phyloP scores from a whole-genome alignment of 2,797 vertebrate species.

The Phoxinus dragarum region DNA sequence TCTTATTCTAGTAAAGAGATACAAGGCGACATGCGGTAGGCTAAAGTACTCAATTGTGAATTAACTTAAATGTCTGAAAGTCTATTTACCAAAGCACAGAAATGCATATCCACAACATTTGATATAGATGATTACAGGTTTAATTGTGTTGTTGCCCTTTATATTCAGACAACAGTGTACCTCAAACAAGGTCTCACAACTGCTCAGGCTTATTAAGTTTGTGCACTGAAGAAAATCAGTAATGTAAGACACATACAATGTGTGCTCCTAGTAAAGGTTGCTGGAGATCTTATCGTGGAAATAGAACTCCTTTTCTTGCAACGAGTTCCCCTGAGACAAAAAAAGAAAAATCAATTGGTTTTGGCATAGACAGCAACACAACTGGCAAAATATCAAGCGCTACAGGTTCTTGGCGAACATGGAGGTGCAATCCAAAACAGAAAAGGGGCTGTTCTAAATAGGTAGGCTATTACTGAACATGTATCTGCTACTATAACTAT shows the following conservation, averaged over 20 bases:
- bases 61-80: background rate
- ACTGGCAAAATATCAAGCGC: slow-evolving; percentile 71
- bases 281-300: slow-evolving; percentile 71
- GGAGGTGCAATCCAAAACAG: slow-evolving; percentile 52
- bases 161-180: slow-evolving; percentile 15
- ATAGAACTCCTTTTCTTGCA: slow-evolving; percentile 61
- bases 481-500: background rate
- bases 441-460: background rate
- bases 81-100: background rate
- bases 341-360: slow-evolving; percentile 60
- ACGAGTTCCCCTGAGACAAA: slow-evolving; percentile 61
- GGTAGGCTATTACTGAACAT: background rate
- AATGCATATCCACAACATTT: slow-evolving; percentile 7
- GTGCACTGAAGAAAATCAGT: slow-evolving; percentile 62
- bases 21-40: background rate
- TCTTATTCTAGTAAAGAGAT: background rate
- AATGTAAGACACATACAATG: slow-evolving; percentile 67
- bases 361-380: slow-evolving; percentile 61
- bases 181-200: slow-evolving; percentile 23
- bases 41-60: background rate
- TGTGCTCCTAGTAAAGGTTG: slow-evolving; percentile 65
- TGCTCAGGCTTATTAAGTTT: slow-evolving; percentile 50
- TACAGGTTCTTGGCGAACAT: slow-evolving; percentile 75
- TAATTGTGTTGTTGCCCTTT: background rate
- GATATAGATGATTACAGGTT: slow-evolving; percentile 27